Percentiles rank a stretch among this genome's conserved stretches.
Evolutionary conservation across 1,140 invertebrate genomes (phyloP).

Genomic region (Orchesella cincta): DNA sequence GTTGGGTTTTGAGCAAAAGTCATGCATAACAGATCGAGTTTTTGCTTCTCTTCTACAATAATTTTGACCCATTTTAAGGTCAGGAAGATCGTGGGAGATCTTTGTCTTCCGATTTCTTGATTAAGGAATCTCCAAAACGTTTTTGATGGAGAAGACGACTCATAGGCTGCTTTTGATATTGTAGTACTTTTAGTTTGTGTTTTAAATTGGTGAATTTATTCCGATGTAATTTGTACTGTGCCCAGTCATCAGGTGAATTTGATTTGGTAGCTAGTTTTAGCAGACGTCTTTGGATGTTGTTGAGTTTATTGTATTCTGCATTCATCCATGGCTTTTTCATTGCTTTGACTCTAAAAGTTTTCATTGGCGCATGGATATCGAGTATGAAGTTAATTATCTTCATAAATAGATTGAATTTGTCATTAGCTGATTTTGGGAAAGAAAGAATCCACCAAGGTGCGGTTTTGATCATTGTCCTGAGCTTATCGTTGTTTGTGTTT

Average conservation of each 20-base stretch:
- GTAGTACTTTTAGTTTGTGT: neutral
- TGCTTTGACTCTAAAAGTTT: neutral
- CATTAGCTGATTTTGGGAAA: neutral
- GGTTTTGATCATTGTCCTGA: neutral
- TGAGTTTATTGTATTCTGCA: neutral
- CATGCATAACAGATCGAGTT: neutral
- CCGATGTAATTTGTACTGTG: neutral
- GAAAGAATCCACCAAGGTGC: constrained; percentile 3
- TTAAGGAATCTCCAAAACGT: neutral
- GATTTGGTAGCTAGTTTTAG: neutral
- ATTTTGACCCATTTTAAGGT: neutral
- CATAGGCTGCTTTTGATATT: neutral
- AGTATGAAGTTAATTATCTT: neutral
- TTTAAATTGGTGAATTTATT: neutral
- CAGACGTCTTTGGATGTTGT: neutral
- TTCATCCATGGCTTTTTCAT: constrained; percentile 3
- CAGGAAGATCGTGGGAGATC: neutral
- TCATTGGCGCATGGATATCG: neutral
- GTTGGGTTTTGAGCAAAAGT: neutral
- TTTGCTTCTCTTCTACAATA: neutral
- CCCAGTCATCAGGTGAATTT: neutral
- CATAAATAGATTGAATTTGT: neutral
- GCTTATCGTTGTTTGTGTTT: constrained; percentile 4
- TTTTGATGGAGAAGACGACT: neutral
- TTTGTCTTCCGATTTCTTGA: neutral